Evolutionary conservation across 2,888 invertebrate species (phyloP), one percentile per base, ranked within the genome.

Genomic region (Diadegma fenestrale): DNA sequence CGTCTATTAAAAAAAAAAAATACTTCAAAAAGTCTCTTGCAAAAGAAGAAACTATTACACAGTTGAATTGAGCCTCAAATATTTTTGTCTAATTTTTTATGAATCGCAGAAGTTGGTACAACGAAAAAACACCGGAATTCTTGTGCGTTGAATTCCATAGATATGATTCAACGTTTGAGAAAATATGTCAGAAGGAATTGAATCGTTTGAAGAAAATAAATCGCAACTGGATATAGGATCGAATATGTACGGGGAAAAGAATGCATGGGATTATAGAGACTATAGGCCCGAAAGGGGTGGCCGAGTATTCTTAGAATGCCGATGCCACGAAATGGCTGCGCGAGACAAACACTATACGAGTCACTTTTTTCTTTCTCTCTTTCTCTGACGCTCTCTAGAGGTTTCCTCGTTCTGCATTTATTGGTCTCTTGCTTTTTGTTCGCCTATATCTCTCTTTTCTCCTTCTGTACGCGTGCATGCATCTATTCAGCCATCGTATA

Each of bases 251-350:
- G 58, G 0, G 41, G 72, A 37, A 58, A 54, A 72, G 17, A 22
- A 61, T 43, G 61, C n/a, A 5, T 45, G 64, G 76, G 80, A 78
- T 72, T 75, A 84, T 85, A 82, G 81, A 58, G 84, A 84, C 80
- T 82, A 80, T 69, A 86, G 85, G 83, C 71, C 71, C 84, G 77
- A 80, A 79, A 80, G 80, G 85, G 87, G 87, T 87, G 86, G 85
- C 71, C 82, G 82, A 82, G 86, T 87, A 88, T 88, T 88, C 86
- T 87, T 82, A 84, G 87, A 88, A 88, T 85, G 79, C 72, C 87
- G 86, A 87, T 86, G 85, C 83, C 84, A 85, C 84, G 87, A 86
- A 88, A 88, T 88, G 87, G 87, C 86, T 84, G 85, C 82, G 76
- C 58, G 83, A 85, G 87, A 87, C 88, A 88, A 87, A 85, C 88